Conservation (phyloP, 2,113 vertebrate species). For the Cercopithecus mona region DNA sequence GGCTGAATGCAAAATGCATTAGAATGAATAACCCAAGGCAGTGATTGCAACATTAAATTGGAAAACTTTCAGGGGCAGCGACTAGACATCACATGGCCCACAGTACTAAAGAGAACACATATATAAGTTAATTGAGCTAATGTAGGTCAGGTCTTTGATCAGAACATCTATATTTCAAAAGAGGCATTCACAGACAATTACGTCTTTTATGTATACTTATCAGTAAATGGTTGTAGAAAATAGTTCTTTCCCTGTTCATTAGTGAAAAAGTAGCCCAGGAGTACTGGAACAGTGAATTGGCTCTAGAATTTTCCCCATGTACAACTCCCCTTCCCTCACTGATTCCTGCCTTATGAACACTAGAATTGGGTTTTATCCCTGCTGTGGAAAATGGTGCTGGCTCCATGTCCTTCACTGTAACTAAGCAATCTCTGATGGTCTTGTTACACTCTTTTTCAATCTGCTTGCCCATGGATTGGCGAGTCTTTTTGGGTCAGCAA, state of each 20-base stretch:
- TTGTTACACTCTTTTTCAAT: neutral
- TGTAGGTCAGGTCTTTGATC: neutral
- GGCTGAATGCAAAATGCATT: neutral
- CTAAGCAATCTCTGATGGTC: conserved; percentile 9
- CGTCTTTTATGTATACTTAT: neutral
- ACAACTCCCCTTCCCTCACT: neutral
- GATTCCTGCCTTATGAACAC: neutral
- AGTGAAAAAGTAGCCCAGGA: neutral
- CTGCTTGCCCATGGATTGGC: conserved; percentile 16
- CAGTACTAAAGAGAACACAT: neutral
- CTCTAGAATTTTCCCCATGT: neutral
- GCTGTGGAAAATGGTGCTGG: neutral
- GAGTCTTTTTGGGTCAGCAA: conserved; percentile 70
- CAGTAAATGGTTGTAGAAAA: neutral
- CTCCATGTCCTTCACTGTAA: neutral
- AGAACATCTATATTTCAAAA: conserved; percentile 26
- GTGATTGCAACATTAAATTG: conserved; percentile 12
- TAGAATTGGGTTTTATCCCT: neutral
- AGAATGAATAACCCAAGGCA: conserved; percentile 27
- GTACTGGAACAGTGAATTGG: neutral
- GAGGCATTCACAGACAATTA: neutral
- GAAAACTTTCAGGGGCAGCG: neutral
- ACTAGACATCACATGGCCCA: neutral
- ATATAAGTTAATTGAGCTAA: conserved; percentile 44
- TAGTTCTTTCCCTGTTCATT: neutral